Conservation (phyloP, 30 jellyfish, hydroid and myxozoan species). For the Catostylus mosaicus region DNA sequence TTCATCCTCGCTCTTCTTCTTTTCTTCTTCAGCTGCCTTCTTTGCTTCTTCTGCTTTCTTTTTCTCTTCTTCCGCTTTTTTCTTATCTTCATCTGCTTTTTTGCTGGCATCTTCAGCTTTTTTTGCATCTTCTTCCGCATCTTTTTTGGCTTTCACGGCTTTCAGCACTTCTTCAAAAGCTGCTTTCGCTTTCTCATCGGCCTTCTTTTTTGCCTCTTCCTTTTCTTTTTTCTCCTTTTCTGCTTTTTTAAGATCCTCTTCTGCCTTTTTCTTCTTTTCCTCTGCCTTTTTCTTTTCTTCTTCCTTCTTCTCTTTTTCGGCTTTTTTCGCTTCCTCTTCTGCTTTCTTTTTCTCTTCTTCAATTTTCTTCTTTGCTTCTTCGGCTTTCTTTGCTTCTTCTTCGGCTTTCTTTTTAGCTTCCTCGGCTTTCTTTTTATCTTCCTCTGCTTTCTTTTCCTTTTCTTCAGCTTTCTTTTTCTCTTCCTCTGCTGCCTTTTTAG, state of each 20-base stretch:
- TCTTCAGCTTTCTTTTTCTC: constrained; percentile 23
- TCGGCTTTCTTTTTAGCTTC: constrained; percentile 26
- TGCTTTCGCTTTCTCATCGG: constrained; percentile 2
- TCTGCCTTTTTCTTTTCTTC: not conserved
- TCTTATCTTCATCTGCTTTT: constrained; percentile 31
- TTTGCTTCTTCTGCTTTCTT: constrained; percentile 49
- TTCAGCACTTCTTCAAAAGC: constrained; percentile 15
- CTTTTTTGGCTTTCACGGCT: not conserved
- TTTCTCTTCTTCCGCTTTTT: constrained; percentile 33
- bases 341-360: constrained; percentile 4
- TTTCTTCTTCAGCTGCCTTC: constrained; percentile 51
- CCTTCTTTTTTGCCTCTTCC: not conserved
- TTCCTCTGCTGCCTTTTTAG: constrained; percentile 2
- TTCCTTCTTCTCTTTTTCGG: not conserved
- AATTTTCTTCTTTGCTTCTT: constrained; percentile 11
- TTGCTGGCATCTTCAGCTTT: constrained; percentile 37
- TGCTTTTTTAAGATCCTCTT: not conserved
- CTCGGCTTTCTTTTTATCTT: constrained; percentile 14
- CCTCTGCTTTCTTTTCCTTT: constrained; percentile 34
- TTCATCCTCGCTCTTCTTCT: constrained; percentile 56
- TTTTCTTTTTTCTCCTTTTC: constrained; percentile 6
- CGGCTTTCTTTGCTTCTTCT: constrained; percentile 9
- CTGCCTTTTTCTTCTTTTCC: constrained; percentile 6
- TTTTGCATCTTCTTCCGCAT: constrained; percentile 44
- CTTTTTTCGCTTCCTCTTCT: constrained; percentile 11